Base-by-base conservation (phyloP, 2,888 invertebrate species). In the Herminia tarsipennalis region DNA sequence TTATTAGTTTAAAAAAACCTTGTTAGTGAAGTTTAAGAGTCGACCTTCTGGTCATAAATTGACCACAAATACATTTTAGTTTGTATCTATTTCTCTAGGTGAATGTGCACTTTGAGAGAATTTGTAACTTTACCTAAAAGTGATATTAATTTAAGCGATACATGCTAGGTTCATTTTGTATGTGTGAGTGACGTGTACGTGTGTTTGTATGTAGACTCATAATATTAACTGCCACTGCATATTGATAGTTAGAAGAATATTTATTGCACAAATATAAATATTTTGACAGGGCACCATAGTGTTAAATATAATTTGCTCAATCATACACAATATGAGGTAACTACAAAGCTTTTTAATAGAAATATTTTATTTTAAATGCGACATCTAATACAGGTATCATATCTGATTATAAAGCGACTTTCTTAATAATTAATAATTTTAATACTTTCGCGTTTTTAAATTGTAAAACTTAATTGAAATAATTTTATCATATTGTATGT, bases 141-240 rank as follows among this genome's bases (percentile, higher is more conserved):
- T 90, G 90, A 91, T 91, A 90, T 87, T 90, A 90, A 86, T 84
- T 87, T 89, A 88, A 87, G 88, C 80, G 73, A 78, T 80, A 81
- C 74, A 64, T 71, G 73, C 76, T 86, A 84, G 81, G 81, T 87
- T 87, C 84, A 82, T 86, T 83, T 81, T 85, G 83, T 83, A 77
- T 77, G 79, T 66, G 74, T 78, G 78, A 59, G 69, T 69, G 70
- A 60, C 60, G 55, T 70, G 60, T 56, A 47, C 63, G 64, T 58
- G 61, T 59, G 53, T 62, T 30, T 48, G 51, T 72, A 56, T 51
- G 59, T 72, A 71, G 66, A 56, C 53, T 51, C 55, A 58, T 59
- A 61, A 57, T 43, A 56, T 53, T 70, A 73, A 79, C 76, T 78
- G 80, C 77, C 76, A 74, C 56, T 76, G 70, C 71, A 66, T 71